These are phyloP conservation scores for Florisuga fusca DNA, from an alignment of 2,797 vertebrate genomes.

Conservation along the genomic window DNA sequence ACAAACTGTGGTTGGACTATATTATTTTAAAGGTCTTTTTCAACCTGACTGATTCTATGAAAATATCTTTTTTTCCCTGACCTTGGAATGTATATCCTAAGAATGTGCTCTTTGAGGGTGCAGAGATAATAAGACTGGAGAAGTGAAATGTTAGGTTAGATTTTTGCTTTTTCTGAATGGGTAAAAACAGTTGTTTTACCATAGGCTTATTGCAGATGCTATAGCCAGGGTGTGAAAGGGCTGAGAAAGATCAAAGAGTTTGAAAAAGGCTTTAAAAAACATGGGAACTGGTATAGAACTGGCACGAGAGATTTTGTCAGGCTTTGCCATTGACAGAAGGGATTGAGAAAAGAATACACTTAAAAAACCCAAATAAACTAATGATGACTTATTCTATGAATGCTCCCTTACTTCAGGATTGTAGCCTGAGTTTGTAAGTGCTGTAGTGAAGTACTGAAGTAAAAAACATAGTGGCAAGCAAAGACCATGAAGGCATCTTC, in stretches of 20 bases:
- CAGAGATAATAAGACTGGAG: neutral
- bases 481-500: neutral
- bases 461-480: neutral
- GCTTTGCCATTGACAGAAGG: neutral
- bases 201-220: neutral
- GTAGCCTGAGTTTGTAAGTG: neutral
- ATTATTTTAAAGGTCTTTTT: too few species aligned
- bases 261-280: neutral
- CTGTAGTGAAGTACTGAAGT: neutral
- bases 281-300: accelerated
- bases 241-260: neutral
- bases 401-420: neutral
- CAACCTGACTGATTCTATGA: too few species aligned
- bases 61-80: neutral
- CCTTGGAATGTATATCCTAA: neutral
- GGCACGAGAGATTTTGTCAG: neutral
- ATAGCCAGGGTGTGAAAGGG: neutral
- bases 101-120: neutral
- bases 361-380: neutral
- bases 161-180: neutral
- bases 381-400: neutral
- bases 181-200: neutral
- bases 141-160: neutral
- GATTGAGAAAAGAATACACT: neutral
- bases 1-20: neutral